Evolutionary conservation across 2,888 invertebrate species (phyloP).

Genomic region (Eupithecia pulchellata): DNA sequence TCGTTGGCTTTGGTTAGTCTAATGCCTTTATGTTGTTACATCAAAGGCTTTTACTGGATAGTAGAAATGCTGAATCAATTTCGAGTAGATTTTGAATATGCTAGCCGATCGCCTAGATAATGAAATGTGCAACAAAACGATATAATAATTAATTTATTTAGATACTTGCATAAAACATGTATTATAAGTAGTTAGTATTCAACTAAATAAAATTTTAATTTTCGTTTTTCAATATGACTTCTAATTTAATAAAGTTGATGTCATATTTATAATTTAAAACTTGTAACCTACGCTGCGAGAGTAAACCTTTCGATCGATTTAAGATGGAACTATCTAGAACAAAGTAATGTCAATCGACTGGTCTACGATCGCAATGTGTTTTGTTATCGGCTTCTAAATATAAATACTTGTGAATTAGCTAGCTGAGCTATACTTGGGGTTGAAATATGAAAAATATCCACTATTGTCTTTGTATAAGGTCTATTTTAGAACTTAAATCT

Average conservation of each 20-base stretch:
- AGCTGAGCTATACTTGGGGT: neutral
- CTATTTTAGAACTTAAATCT: slow-evolving; percentile 3
- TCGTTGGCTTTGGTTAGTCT: neutral
- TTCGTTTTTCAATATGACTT: slow-evolving; percentile 48
- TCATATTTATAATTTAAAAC: slow-evolving; percentile 37
- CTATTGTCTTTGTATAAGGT: neutral
- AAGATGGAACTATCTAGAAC: slow-evolving; percentile 5
- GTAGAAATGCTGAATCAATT: slow-evolving; percentile 6
- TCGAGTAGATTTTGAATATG: slow-evolving; percentile 20
- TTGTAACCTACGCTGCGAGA: slow-evolving; percentile 12
- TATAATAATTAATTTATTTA: slow-evolving; percentile 61
- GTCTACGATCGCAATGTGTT: neutral
- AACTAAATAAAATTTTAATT: slow-evolving; percentile 62
- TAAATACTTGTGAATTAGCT: neutral
- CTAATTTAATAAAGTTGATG: slow-evolving; percentile 34
- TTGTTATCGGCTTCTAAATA: neutral
- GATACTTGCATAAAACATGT: slow-evolving; percentile 77
- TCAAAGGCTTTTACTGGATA: slow-evolving; percentile 2
- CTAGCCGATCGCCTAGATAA: slow-evolving; percentile 39
- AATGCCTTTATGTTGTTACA: neutral
- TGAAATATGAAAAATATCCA: neutral
- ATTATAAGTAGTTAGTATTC: slow-evolving; percentile 81
- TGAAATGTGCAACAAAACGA: slow-evolving; percentile 48
- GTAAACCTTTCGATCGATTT: slow-evolving; percentile 9
- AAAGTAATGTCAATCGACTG: slow-evolving; percentile 10